Conservation (phyloP, 2,113 vertebrate species). For the Calyptomena viridis region DNA sequence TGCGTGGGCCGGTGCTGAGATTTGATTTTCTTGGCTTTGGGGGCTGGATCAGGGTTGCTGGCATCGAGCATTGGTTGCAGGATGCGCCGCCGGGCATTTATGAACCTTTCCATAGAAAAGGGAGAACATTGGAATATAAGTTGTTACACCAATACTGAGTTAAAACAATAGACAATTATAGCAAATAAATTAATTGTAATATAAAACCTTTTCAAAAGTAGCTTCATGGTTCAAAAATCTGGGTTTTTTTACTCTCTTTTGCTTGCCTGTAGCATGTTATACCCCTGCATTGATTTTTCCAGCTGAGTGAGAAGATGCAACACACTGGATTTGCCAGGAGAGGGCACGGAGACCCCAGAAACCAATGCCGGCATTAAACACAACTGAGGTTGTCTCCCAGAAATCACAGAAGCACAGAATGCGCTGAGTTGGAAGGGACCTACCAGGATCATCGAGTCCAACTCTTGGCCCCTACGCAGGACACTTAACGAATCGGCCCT, state of each 20-base stretch:
- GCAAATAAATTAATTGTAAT: accelerated
- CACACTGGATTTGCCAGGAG: not conserved
- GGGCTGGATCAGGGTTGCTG: constrained; percentile 96
- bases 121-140: accelerated
- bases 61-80: constrained; percentile 97
- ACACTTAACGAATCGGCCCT: not conserved
- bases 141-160: accelerated
- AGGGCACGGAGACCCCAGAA: not conserved
- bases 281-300: not conserved
- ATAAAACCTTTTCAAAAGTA: not conserved
- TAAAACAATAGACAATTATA: accelerated
- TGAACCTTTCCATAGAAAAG: constrained; percentile 80
- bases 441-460: not conserved
- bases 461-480: not conserved
- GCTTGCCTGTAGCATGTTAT: too few species aligned
- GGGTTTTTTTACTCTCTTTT: accelerated
- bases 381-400: accelerated
- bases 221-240: not conserved
- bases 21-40: constrained; percentile 99
- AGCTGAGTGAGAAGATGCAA: not conserved
- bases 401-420: not conserved
- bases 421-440: not conserved
- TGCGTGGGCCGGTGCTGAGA: constrained; percentile 98
- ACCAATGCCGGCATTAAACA: accelerated
- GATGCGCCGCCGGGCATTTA: constrained; percentile 94